Evolutionary conservation across 2,113 vertebrate genomes (phyloP), one percentile per base, ranked within the genome.

Genomic region (Polypterus senegalus): DNA sequence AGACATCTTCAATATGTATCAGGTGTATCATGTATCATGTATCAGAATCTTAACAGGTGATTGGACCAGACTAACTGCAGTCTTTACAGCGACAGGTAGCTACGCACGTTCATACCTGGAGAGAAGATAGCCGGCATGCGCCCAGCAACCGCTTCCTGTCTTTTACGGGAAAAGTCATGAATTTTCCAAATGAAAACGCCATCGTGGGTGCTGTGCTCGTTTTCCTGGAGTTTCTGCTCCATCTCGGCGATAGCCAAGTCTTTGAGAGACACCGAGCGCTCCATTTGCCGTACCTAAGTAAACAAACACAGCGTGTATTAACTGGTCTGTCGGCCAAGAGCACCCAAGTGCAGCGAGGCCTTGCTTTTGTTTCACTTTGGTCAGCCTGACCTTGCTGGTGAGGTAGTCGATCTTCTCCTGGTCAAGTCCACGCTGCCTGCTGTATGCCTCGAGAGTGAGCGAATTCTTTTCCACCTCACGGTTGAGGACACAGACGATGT

Each of bases 181-280:
- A 97, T 92, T 76, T 91, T 97, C 94, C 93, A 97, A 65, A 97
- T 64, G 57, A 94, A 94, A 60, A 96, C 73, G 0, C 94, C 94
- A 0, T 97, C 92, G 0, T 82, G 91, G 61, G 91, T 93, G 73
- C 88, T 87, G 0, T 81, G 83, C 63, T 94, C 89, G 62, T 92
- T 70, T 44, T 79, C 90, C 1, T 78, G 81, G 46, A 97, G 61
- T 63, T 86, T 75, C 58, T 88, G 86, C 9, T 94, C 89, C 11
- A 89, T 84, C 70, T 93, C 91, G 0, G 90, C 88, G 76, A 97
- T 71, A 44, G 90, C 88, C 74, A 93, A 55, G 62, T 97, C 92
- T 64, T 89, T 92, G 68, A 90, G 81, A 0, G 81, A 83, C 1
- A 94, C 65, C 7, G 83, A 87, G 44, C 89, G 77, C 65, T 97